A percentile compares a stretch with the other conserved stretches of the same genome.
Conservation (phyloP, 2,888 invertebrate species). For the Eupeodes latifasciatus region DNA sequence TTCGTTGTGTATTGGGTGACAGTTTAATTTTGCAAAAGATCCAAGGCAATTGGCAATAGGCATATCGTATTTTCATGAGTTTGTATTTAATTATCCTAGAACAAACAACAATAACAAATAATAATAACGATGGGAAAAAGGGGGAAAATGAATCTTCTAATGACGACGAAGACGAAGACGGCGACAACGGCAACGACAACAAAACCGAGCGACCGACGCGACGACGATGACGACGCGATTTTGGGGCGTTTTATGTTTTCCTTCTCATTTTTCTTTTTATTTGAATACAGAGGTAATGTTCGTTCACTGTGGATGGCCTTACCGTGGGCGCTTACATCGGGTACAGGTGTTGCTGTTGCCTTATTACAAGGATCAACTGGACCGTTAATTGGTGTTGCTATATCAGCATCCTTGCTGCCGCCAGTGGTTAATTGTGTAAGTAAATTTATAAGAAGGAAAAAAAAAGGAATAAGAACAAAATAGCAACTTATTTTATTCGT, state of each 20-base stretch:
- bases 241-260: background rate
- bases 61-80: slow-evolving; percentile 10
- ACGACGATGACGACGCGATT: background rate
- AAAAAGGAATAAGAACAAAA: background rate
- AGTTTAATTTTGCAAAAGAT: background rate
- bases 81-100: slow-evolving; percentile 12
- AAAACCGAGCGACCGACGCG: background rate
- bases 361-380: slow-evolving; percentile 93
- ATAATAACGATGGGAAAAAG: background rate
- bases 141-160: slow-evolving; percentile 22
- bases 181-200: background rate
- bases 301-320: slow-evolving; percentile 91
- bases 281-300: slow-evolving; percentile 87
- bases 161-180: background rate
- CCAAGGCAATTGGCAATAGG: background rate
- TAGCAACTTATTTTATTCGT: background rate
- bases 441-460: slow-evolving; percentile 72
- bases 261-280: slow-evolving; percentile 33
- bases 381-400: slow-evolving; percentile 94
- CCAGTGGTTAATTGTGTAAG: slow-evolving; percentile 94
- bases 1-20: background rate
- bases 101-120: background rate
- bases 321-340: slow-evolving; percentile 90
- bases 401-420: slow-evolving; percentile 93
- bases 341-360: slow-evolving; percentile 93